phyloP scores from a whole-genome alignment of 2,797 vertebrate species.

The Harpia harpyja region DNA sequence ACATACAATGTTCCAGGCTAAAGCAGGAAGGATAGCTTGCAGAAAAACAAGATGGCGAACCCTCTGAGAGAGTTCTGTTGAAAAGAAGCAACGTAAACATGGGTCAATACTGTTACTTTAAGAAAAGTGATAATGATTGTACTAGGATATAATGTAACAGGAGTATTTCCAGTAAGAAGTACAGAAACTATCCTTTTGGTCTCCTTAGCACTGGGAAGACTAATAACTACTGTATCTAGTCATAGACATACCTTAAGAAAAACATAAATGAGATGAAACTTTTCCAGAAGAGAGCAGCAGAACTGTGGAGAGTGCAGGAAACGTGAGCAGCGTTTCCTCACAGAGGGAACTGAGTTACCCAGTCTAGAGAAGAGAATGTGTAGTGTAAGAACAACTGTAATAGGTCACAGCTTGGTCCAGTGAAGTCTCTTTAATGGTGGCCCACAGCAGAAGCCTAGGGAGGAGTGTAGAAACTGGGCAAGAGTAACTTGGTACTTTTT shows the following conservation, averaged over 20 bases:
- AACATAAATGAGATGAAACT: neutral
- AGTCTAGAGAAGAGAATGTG: neutral
- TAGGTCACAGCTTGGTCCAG: neutral
- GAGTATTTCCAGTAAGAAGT: neutral
- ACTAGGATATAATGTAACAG: neutral
- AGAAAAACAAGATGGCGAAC: neutral
- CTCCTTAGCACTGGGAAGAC: neutral
- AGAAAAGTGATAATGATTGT: neutral
- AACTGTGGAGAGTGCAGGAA: neutral
- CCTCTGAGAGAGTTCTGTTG: neutral
- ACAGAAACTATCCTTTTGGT: neutral
- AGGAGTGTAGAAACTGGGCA: neutral
- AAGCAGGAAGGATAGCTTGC: neutral
- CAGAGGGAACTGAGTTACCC: neutral
- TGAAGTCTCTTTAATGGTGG: neutral
- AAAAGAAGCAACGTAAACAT: neutral
- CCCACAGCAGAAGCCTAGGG: neutral
- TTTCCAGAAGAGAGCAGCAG: neutral
- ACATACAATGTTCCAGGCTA: neutral
- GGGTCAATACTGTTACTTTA: neutral
- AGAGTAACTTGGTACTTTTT: neutral
- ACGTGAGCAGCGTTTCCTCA: fast-evolving
- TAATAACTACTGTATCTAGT: neutral
- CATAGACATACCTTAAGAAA: neutral
- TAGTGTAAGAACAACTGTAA: neutral